Conservation (phyloP, 35 echinoderm and acorn worm species). For the Amphiura filiformis region DNA sequence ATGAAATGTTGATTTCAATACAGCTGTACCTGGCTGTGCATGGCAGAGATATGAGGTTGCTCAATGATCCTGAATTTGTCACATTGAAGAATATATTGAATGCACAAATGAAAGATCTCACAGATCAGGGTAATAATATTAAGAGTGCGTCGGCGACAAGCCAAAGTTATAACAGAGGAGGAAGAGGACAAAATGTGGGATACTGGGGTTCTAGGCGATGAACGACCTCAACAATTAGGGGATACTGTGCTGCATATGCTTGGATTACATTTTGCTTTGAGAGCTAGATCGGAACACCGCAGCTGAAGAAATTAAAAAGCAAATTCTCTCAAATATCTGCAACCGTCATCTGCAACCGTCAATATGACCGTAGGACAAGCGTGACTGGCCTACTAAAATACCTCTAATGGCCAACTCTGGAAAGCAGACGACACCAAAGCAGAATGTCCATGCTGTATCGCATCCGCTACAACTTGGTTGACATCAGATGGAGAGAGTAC, state of each 20-base stretch:
- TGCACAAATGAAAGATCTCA: background rate
- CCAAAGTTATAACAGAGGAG: background rate
- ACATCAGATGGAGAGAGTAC: no score
- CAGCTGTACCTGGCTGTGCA: background rate
- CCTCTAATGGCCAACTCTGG: no score
- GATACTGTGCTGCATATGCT: slow-evolving; percentile 3
- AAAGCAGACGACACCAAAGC: no score
- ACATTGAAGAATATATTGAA: background rate
- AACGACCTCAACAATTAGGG: background rate
- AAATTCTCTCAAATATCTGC: no score
- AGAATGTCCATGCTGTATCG: no score
- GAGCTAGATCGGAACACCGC: background rate
- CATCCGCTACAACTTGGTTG: no score
- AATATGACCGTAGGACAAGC: no score
- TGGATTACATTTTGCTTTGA: slow-evolving; percentile 8
- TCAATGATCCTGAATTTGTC: background rate
- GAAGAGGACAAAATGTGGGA: slow-evolving; percentile 15
- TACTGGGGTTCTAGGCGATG: background rate
- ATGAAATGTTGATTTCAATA: background rate
- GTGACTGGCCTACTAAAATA: no score
- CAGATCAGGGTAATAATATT: background rate
- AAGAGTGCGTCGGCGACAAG: background rate
- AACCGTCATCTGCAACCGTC: no score
- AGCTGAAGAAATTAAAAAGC: no score
- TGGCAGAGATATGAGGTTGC: background rate